phyloP scores from a whole-genome alignment of 2,113 vertebrate genomes.

The Bubo bubo region DNA sequence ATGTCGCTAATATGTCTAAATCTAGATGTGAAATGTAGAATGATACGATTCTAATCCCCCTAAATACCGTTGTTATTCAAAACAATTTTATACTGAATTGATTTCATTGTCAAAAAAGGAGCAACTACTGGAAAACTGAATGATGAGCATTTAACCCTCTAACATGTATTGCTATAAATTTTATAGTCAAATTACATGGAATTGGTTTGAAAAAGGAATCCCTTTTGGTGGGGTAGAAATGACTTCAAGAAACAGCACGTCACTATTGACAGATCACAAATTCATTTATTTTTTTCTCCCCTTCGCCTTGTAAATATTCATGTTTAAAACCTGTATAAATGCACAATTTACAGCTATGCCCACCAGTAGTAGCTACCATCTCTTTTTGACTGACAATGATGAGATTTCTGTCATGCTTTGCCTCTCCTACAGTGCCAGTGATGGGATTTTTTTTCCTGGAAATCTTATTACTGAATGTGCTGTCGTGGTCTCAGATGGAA shows the following conservation, averaged over 20 bases:
- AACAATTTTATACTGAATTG: not conserved
- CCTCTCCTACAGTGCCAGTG: constrained; percentile 75
- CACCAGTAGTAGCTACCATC: constrained; percentile 54
- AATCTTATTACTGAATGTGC: constrained; percentile 80
- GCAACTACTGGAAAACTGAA: not conserved
- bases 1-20: not conserved
- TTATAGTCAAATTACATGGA: not conserved
- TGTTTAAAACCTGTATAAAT: constrained; percentile 70
- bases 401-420: constrained; percentile 80
- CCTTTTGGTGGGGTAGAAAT: not conserved
- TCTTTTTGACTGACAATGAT: constrained; percentile 78
- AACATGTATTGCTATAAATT: not conserved
- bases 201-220: not conserved
- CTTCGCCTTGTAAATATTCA: constrained; percentile 36
- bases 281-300: not conserved
- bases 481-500: constrained; percentile 77
- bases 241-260: not conserved
- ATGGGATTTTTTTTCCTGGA: constrained; percentile 79
- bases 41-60: not conserved
- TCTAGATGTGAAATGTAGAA: not conserved
- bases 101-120: constrained; percentile 11
- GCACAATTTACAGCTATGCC: constrained; percentile 61
- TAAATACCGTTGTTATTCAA: not conserved
- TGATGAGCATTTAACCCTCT: not conserved
- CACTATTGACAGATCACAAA: not conserved